Evolutionary conservation across 2,797 vertebrate genomes (phyloP).

Genomic region (Bucorvus abyssinicus): DNA sequence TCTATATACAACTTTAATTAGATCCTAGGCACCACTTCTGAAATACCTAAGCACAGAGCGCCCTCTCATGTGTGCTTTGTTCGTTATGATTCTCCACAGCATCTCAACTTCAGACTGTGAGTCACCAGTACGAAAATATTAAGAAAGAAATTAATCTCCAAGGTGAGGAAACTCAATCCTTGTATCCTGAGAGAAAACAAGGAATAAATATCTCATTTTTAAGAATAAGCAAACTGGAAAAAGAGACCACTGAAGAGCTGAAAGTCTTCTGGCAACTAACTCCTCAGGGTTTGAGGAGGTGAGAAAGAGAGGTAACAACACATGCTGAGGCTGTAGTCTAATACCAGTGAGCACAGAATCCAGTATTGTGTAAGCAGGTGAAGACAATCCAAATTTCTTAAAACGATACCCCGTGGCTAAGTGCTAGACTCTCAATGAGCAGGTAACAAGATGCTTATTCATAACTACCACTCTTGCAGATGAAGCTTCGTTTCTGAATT

Average conservation of each 20-base stretch:
- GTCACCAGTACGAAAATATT: background rate
- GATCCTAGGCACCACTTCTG: background rate
- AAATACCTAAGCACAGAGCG: conserved; percentile 2
- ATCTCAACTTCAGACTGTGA: background rate
- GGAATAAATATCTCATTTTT: background rate
- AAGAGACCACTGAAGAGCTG: background rate
- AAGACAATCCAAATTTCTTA: background rate
- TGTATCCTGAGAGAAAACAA: background rate
- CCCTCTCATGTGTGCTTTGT: conserved; percentile 27
- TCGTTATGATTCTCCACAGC: background rate
- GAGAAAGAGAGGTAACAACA: background rate
- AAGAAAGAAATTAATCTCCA: background rate
- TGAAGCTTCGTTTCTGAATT: background rate
- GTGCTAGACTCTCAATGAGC: background rate
- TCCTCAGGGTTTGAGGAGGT: background rate
- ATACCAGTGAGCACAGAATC: background rate
- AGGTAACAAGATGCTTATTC: background rate
- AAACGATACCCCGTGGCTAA: background rate
- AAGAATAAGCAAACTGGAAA: background rate
- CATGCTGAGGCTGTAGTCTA: background rate
- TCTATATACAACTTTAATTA: background rate
- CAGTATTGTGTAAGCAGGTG: background rate
- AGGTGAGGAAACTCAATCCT: background rate
- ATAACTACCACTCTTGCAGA: background rate
- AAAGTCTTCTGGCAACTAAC: background rate